Conservation (phyloP, 2,888 invertebrate species). For the Drosophila meridiana region DNA sequence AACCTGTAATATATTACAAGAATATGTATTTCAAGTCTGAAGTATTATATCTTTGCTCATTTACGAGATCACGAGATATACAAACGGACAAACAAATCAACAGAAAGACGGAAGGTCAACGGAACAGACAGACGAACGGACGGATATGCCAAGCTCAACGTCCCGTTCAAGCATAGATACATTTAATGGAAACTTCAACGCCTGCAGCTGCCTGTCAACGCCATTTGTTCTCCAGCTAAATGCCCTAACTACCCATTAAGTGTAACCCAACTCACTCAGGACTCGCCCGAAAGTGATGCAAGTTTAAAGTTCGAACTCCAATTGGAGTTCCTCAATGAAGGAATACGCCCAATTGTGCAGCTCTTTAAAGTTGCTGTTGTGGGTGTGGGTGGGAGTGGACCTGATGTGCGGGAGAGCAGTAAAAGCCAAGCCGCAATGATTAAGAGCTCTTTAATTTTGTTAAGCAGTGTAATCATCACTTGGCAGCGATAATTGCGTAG, state of each 20-base stretch:
- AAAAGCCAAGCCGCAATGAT: constrained; percentile 10
- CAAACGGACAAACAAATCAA: neutral
- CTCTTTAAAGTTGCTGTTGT: neutral
- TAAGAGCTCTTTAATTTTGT: constrained; percentile 19
- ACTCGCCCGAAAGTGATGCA: neutral
- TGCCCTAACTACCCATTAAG: neutral
- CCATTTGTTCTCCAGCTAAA: neutral
- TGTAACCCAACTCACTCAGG: neutral
- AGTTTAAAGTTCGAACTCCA: neutral
- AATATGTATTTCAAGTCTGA: too few species aligned
- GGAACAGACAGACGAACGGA: neutral
- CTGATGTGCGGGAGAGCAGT: constrained; percentile 4
- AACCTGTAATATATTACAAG: too few species aligned
- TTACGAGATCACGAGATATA: neutral
- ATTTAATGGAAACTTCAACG: neutral
- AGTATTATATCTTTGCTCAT: too few species aligned
- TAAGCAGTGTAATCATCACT: constrained; percentile 43
- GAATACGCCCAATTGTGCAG: neutral
- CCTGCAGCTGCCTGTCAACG: neutral
- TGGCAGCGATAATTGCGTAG: constrained; percentile 43
- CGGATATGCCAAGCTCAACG: neutral
- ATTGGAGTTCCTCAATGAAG: neutral
- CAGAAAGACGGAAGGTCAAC: neutral
- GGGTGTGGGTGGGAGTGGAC: neutral
- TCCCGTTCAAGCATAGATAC: neutral